phyloP scores from a whole-genome alignment of 2,888 invertebrate species.

The Leptinotarsa peninsularis region DNA sequence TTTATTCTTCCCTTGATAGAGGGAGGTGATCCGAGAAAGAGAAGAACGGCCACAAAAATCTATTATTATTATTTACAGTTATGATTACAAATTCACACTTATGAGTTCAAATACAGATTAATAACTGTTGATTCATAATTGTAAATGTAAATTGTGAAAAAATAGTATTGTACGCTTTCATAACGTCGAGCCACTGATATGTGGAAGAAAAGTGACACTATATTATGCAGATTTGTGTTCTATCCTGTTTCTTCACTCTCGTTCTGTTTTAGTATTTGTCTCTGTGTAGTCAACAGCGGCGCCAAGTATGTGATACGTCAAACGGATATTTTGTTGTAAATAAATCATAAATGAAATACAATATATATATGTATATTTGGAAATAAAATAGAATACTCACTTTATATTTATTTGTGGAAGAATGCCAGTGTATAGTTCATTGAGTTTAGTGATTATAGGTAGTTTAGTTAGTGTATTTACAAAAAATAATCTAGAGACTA shows the following conservation, averaged over 20 bases:
- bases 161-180: too few relatives aligned
- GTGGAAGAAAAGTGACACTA: too few relatives aligned
- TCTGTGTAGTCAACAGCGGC: slow-evolving; percentile 41
- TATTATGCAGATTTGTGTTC: too few relatives aligned
- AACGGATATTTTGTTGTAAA: slow-evolving; percentile 38
- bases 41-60: too few relatives aligned
- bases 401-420: slow-evolving; percentile 28
- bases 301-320: slow-evolving; percentile 47
- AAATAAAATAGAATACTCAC: slow-evolving; percentile 36
- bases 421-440: slow-evolving; percentile 32
- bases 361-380: slow-evolving; percentile 25
- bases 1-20: too few relatives aligned
- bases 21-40: too few relatives aligned
- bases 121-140: too few relatives aligned
- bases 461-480: slow-evolving; percentile 33
- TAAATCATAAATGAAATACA: slow-evolving; percentile 32
- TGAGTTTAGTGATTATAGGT: slow-evolving; percentile 30
- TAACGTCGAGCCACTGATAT: not conserved
- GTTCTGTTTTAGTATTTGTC: not conserved
- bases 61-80: too few relatives aligned
- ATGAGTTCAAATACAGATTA: too few relatives aligned
- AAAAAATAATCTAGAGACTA: slow-evolving; percentile 33
- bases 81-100: too few relatives aligned
- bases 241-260: too few relatives aligned
- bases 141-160: too few relatives aligned